Evolutionary conservation across 2,888 invertebrate genomes (phyloP).

Genomic region (Alviniconcha strummeri): DNA sequence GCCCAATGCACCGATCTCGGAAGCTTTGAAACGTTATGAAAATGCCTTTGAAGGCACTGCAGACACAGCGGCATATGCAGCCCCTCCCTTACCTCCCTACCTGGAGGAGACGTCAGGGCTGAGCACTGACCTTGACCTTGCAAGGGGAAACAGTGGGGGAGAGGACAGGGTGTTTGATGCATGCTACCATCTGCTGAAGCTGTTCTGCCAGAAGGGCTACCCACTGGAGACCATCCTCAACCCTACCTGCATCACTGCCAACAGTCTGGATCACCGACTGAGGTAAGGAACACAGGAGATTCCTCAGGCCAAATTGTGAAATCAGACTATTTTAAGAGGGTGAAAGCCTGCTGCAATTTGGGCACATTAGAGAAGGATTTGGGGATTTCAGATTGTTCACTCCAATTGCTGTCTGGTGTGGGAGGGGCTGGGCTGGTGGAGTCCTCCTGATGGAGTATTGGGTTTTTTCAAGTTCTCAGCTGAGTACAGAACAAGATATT

Average conservation of each 20-base stretch:
- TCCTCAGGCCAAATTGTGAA: not conserved
- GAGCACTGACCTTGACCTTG: conserved; percentile 30
- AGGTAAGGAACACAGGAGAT: conserved; percentile 53
- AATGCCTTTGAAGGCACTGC: conserved; percentile 73
- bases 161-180: conserved; percentile 76
- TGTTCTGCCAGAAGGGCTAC: conserved; percentile 79
- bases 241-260: conserved; percentile 85
- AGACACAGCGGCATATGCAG: conserved; percentile 58
- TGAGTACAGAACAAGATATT: too few species aligned
- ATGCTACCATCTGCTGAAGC: conserved; percentile 87
- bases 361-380: too few species aligned
- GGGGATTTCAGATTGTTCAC: not conserved
- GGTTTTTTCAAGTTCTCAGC: too few species aligned
- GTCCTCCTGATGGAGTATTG: too few species aligned
- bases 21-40: conserved; percentile 84
- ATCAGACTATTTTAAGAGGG: too few species aligned
- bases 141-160: conserved; percentile 38
- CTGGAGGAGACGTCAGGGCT: conserved; percentile 52
- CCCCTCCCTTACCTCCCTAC: conserved; percentile 70
- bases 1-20: conserved; percentile 83
- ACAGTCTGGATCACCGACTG: conserved; percentile 87
- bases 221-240: conserved; percentile 82
- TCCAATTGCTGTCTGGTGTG: not conserved
- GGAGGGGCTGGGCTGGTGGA: not conserved
- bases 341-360: too few species aligned